phyloP scores from a whole-genome alignment of 2,113 vertebrate species.

The Sorex fumeus region DNA sequence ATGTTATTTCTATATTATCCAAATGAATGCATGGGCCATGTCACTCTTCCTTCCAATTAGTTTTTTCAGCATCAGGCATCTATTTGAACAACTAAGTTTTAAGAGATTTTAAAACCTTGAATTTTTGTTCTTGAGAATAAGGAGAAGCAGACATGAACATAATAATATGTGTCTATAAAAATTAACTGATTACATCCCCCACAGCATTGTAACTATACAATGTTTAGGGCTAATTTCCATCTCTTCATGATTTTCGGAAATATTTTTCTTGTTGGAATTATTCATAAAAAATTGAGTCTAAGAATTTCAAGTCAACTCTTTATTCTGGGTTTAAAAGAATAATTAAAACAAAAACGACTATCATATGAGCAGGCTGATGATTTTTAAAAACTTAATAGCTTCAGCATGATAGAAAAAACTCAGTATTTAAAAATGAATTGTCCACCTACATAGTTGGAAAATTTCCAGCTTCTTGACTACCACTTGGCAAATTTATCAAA shows the following conservation, averaged over 20 bases:
- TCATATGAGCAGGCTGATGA: neutral
- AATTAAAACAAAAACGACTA: conserved; percentile 66
- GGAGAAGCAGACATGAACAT: neutral
- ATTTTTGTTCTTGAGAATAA: conserved; percentile 8
- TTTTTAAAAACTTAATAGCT: conserved; percentile 74
- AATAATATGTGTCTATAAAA: neutral
- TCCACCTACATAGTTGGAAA: conserved; percentile 57
- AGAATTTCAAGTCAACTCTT: conserved; percentile 41
- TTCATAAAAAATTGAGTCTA: conserved; percentile 40
- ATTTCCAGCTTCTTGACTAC: conserved; percentile 36
- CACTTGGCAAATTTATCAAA: conserved; percentile 43
- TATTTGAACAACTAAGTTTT: neutral
- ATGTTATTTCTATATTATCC: neutral
- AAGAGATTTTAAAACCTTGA: neutral
- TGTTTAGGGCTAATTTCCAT: neutral
- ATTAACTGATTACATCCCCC: conserved; percentile 2
- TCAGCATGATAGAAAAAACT: conserved; percentile 57
- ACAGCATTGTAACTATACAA: conserved; percentile 52
- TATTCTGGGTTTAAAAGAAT: conserved; percentile 65
- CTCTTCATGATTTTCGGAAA: neutral
- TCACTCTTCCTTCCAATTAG: neutral
- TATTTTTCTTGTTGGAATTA: conserved; percentile 59
- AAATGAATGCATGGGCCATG: neutral
- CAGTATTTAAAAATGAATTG: conserved; percentile 62
- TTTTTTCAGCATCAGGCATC: conserved; percentile 26